Conservation (phyloP, 2,888 invertebrate species). For the Cerceris rybyensis region DNA sequence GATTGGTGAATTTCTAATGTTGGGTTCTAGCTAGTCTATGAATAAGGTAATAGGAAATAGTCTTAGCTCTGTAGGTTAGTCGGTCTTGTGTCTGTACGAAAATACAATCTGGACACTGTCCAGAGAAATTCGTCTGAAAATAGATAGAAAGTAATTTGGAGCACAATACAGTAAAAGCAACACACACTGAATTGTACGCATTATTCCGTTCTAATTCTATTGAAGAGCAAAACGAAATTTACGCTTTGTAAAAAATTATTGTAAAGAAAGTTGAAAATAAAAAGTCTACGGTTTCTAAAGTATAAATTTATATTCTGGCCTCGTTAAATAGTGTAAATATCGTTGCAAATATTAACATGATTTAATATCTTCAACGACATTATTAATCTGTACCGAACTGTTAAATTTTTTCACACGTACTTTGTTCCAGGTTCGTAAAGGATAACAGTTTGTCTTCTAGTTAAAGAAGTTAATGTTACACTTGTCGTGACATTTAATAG, state of each 20-base stretch:
- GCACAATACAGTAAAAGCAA: constrained; percentile 1
- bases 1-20: constrained; percentile 36
- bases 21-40: constrained; percentile 58
- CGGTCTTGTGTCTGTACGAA: constrained; percentile 57
- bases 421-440: neutral
- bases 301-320: too few species aligned
- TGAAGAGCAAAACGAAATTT: too few species aligned
- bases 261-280: too few species aligned
- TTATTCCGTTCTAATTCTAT: too few species aligned
- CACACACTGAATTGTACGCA: too few species aligned
- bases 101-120: constrained; percentile 59
- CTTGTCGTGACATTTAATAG: constrained; percentile 36
- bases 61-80: constrained; percentile 63
- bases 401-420: neutral
- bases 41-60: constrained; percentile 71
- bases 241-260: too few species aligned
- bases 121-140: constrained; percentile 36
- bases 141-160: constrained; percentile 40
- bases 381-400: neutral
- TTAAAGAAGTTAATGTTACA: constrained; percentile 14
- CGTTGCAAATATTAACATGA: too few species aligned
- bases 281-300: too few species aligned
- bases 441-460: neutral
- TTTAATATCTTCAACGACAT: too few species aligned
- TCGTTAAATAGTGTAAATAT: too few species aligned